Conservation (phyloP, 2,113 vertebrate species). For the Sinocyclocheilus grahami region DNA sequence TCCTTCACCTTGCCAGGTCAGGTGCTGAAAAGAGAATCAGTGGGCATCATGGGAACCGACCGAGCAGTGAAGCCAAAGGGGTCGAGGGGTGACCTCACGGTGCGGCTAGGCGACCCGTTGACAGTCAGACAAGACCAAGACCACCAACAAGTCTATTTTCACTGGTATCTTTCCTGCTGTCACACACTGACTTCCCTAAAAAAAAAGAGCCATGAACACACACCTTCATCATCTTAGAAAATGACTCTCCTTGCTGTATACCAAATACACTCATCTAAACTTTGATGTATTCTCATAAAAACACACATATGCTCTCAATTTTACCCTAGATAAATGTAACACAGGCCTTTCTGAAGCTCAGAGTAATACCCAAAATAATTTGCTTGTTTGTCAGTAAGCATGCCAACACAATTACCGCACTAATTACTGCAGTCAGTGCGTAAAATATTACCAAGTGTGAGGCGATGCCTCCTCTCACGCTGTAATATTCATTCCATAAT, state of each 20-base stretch:
- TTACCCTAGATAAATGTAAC: not conserved
- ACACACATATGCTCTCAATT: slow-evolving; percentile 1
- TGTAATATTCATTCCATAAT: slow-evolving; percentile 48
- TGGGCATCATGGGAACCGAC: slow-evolving; percentile 22
- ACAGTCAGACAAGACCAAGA: slow-evolving; percentile 57
- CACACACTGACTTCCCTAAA: not conserved
- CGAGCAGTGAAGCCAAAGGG: slow-evolving; percentile 35
- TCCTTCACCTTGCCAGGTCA: slow-evolving; percentile 37
- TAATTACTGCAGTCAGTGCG: slow-evolving; percentile 29
- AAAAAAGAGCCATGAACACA: not conserved
- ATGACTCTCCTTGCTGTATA: not conserved
- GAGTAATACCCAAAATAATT: slow-evolving; percentile 34
- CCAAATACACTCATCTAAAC: not conserved
- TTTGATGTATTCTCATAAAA: not conserved
- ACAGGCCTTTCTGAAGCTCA: not conserved
- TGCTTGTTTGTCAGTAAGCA: slow-evolving; percentile 36
- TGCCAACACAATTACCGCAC: slow-evolving; percentile 32
- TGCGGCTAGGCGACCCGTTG: slow-evolving; percentile 8
- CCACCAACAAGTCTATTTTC: slow-evolving; percentile 45
- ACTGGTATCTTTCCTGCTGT: not conserved
- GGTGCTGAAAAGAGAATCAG: slow-evolving; percentile 36
- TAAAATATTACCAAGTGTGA: slow-evolving; percentile 45
- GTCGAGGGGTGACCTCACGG: slow-evolving; percentile 44
- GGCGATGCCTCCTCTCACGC: slow-evolving; percentile 38
- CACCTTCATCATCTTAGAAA: not conserved